Evolutionary conservation across 2,797 vertebrate genomes (phyloP), one percentile per base, ranked within the genome.

Genomic region (Mionectes olivaceus): DNA sequence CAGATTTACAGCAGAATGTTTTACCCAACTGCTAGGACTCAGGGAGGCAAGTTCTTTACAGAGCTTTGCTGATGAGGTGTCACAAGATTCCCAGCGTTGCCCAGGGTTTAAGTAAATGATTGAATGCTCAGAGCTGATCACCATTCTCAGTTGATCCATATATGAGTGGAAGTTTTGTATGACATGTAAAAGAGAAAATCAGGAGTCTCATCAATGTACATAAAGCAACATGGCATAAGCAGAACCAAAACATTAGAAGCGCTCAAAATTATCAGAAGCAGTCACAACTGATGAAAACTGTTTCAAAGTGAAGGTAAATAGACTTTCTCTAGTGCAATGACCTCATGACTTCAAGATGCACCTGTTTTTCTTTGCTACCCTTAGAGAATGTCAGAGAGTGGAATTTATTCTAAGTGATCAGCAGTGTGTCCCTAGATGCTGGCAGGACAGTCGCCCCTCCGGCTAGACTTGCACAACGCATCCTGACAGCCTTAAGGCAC

Each of bases 121-220:
- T 73, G 27, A 79, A 37, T 55, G 70, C 77, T 80, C 46, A 91
- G 44, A 87, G 39, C 23, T 24, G 24, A 87, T 68, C n/a, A 22
- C 12, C 27, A 28, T 81, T 86, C 47, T 79, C n/a, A 32, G 30
- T 7, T 70, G 39, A 83, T 60, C 67, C 46, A 64, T 35, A 32
- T 5, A 57, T 13, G 9, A 79, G 18, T 13, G 56, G 61, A 86
- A 90, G 44, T 61, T 83, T 65, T 6, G 1, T 69, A 6, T 60
- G 79, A 49, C 47, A 90, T 37, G 50, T n/a, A 55, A 77, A 89
- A 76, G n/a, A 82, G 28, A 85, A 93, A 86, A 44, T 23, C 33
- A 91, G 4, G 11, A 27, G 35, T 41, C 30, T 69, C 25, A 71
- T 9, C 18, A 37, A 19, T 0, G 7, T 22, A 67, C 16, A 24